These are phyloP conservation scores for Styela clava DNA, from an alignment of 23 tunicate species.

Conservation along the genomic window DNA sequence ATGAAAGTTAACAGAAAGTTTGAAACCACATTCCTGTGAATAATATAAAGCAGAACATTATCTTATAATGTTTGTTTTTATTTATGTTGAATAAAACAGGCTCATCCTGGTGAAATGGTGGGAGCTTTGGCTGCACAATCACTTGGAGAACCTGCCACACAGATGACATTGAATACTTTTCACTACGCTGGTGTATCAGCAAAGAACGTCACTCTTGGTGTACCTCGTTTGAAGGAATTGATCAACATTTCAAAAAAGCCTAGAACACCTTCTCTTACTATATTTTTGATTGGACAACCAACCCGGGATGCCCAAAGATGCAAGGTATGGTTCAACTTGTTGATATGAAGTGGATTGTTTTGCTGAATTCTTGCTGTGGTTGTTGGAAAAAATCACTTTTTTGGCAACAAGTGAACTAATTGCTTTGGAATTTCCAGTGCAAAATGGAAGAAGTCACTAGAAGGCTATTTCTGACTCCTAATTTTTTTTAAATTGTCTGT, in stretches of 20 bases:
- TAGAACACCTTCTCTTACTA: constrained; percentile 94
- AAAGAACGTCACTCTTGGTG: constrained; percentile 99
- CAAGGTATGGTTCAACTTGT: constrained; percentile 45
- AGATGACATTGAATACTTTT: constrained; percentile 98
- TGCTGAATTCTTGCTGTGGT: too few relatives aligned
- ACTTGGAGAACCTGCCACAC: constrained; percentile 99
- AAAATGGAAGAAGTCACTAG: too few relatives aligned
- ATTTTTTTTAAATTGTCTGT: too few relatives aligned
- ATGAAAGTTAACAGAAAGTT: not conserved
- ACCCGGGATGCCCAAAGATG: constrained; percentile 97
- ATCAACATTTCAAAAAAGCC: constrained; percentile 99
- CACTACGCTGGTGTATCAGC: constrained; percentile 99
- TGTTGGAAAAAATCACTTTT: not conserved
- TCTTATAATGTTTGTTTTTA: too few relatives aligned
- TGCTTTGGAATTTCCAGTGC: not conserved
- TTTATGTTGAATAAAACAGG: too few relatives aligned
- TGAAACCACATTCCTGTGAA: not conserved
- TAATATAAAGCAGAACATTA: too few relatives aligned
- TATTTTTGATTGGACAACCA: constrained; percentile 86
- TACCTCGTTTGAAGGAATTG: constrained; percentile 98
- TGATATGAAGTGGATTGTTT: not conserved
- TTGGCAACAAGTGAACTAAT: not conserved
- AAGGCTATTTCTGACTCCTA: too few relatives aligned
- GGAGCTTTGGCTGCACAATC: constrained; percentile 98
- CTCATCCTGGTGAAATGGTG: constrained; percentile 99